Conservation (phyloP, 1,140 invertebrate species). For the Venturia canescens region DNA sequence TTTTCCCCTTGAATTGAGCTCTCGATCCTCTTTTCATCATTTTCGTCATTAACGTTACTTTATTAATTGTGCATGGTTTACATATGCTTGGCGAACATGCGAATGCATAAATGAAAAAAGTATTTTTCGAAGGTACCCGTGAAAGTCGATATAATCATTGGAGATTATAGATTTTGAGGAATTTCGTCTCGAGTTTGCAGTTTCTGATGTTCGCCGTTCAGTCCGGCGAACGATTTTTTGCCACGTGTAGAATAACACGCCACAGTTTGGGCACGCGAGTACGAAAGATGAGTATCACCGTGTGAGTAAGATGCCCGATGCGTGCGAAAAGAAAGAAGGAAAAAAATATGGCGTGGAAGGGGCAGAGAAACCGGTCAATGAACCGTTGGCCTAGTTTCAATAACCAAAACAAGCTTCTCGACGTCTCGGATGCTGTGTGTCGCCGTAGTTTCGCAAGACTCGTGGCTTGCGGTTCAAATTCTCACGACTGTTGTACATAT, state of each 20-base stretch:
- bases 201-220: not conserved
- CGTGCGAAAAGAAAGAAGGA: slow-evolving; percentile 46
- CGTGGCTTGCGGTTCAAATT: slow-evolving; percentile 35
- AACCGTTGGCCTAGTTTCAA: slow-evolving; percentile 71
- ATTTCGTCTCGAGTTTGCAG: too few species aligned
- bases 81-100: too few species aligned
- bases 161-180: too few species aligned
- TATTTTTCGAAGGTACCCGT: not conserved
- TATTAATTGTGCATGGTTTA: too few species aligned
- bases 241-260: not conserved
- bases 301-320: not conserved
- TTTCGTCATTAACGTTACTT: too few species aligned
- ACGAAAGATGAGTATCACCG: not conserved
- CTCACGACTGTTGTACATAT: slow-evolving; percentile 10
- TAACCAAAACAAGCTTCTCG: slow-evolving; percentile 70
- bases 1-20: not conserved
- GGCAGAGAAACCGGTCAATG: slow-evolving; percentile 56
- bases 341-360: slow-evolving; percentile 20
- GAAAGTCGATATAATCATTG: not conserved
- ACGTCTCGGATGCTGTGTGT: slow-evolving; percentile 15
- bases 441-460: slow-evolving; percentile 13
- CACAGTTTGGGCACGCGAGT: not conserved
- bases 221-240: not conserved
- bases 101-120: too few species aligned
- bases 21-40: too few species aligned